phyloP scores from a whole-genome alignment of 2,888 invertebrate species.

The Stenodera caucasica region DNA sequence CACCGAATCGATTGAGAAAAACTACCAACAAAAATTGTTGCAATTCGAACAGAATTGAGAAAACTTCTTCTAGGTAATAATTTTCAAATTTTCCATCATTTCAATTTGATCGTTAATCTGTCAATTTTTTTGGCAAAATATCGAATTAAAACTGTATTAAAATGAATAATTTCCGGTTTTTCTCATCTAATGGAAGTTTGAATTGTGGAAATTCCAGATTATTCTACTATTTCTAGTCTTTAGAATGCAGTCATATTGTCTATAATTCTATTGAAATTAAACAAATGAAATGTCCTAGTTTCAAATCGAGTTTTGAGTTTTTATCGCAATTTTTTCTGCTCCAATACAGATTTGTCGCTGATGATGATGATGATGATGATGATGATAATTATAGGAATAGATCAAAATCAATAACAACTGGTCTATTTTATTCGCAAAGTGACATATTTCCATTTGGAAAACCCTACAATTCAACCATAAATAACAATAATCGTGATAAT shows the following conservation, averaged over 20 bases:
- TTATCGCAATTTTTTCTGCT: constrained; percentile 5
- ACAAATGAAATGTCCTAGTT: neutral
- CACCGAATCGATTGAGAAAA: neutral
- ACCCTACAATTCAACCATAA: constrained; percentile 5
- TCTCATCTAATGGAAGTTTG: neutral
- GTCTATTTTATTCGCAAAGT: constrained; percentile 36
- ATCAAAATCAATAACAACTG: constrained; percentile 10
- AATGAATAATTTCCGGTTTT: too few species aligned
- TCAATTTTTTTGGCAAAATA: too few species aligned
- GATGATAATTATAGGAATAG: neutral
- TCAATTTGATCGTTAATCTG: too few species aligned
- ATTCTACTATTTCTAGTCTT: too few species aligned
- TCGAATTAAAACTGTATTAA: too few species aligned
- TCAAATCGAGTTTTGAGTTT: neutral
- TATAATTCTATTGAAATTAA: neutral
- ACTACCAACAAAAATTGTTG: too few species aligned
- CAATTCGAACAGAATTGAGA: too few species aligned
- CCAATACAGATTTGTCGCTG: neutral
- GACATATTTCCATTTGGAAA: constrained; percentile 36
- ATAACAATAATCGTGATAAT: constrained; percentile 20
- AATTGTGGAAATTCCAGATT: neutral
- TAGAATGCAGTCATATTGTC: neutral
- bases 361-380: neutral
- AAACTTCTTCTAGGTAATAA: too few species aligned
- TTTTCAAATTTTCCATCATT: too few species aligned